These are phyloP conservation scores for Andrena haemorrhoa DNA, from an alignment of 2,888 invertebrate species.

Conservation along the genomic window DNA sequence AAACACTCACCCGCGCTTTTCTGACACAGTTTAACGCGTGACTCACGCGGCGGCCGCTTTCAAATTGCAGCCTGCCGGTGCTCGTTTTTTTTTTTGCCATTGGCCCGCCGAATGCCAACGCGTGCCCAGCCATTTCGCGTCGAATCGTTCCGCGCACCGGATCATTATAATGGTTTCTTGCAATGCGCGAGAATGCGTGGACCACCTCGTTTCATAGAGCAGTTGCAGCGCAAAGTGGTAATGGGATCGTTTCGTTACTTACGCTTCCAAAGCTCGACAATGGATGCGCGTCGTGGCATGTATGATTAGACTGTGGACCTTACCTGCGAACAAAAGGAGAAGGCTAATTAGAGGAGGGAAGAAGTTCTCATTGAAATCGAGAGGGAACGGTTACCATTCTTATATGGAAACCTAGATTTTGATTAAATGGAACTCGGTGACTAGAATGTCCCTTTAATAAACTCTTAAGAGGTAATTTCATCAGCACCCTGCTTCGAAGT, in stretches of 20 bases:
- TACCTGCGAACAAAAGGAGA: constrained; percentile 27
- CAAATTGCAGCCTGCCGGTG: background rate
- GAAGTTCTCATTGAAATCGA: background rate
- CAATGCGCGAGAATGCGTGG: no score
- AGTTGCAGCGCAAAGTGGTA: no score
- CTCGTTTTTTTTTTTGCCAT: background rate
- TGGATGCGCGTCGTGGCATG: background rate
- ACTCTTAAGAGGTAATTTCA: background rate
- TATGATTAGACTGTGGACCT: background rate
- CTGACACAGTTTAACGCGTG: constrained; percentile 56
- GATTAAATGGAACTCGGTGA: no score
- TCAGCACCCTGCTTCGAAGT: background rate
- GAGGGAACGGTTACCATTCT: no score
- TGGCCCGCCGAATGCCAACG: background rate
- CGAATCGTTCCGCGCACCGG: background rate
- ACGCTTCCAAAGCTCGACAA: background rate
- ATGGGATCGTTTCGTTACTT: constrained; percentile 1
- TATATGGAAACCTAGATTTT: no score
- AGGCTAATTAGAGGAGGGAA: background rate
- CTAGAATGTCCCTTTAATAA: no score
- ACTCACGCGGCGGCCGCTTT: constrained; percentile 41
- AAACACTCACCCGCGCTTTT: constrained; percentile 37
- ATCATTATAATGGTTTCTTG: background rate
- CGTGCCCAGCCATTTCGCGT: background rate
- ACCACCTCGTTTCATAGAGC: no score